Evolutionary conservation across 53 echinoderm and acorn worm genomes (phyloP).

Genomic region (Holothuria scabra): DNA sequence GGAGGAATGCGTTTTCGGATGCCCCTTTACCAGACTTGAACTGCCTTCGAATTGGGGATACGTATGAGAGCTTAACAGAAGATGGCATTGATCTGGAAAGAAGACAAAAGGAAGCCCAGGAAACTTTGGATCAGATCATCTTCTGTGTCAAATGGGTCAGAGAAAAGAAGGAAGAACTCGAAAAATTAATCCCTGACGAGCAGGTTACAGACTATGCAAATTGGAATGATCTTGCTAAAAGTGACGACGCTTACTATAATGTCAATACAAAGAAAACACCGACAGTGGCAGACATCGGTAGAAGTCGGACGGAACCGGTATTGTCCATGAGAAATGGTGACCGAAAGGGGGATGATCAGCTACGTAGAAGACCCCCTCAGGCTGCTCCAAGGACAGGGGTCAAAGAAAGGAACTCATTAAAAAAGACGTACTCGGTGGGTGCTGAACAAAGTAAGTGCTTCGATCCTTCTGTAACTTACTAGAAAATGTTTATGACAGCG

Average conservation of each 20-base stretch:
- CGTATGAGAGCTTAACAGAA: neutral
- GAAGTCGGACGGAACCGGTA: too few relatives aligned
- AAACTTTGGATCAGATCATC: conserved; percentile 1
- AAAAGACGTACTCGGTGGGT: too few relatives aligned
- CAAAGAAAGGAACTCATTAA: too few relatives aligned
- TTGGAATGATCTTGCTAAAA: neutral
- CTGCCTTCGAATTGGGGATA: neutral
- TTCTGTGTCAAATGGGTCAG: neutral
- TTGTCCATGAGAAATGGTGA: too few relatives aligned
- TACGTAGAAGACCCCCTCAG: neutral
- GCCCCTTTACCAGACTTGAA: neutral
- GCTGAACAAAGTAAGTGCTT: too few relatives aligned
- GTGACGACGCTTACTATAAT: neutral
- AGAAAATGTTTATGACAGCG: too few relatives aligned
- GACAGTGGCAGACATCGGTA: neutral
- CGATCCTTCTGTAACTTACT: too few relatives aligned
- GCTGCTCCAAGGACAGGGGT: too few relatives aligned
- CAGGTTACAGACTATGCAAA: neutral
- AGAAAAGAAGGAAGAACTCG: neutral
- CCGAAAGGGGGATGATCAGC: neutral
- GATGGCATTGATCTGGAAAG: neutral
- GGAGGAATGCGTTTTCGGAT: neutral
- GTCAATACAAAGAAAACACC: neutral
- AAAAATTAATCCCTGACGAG: neutral
- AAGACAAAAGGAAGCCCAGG: neutral